Percentiles rank a stretch among this genome's conserved stretches.
Conservation (phyloP, 2,888 invertebrate species). For the Synergus umbraculus region DNA sequence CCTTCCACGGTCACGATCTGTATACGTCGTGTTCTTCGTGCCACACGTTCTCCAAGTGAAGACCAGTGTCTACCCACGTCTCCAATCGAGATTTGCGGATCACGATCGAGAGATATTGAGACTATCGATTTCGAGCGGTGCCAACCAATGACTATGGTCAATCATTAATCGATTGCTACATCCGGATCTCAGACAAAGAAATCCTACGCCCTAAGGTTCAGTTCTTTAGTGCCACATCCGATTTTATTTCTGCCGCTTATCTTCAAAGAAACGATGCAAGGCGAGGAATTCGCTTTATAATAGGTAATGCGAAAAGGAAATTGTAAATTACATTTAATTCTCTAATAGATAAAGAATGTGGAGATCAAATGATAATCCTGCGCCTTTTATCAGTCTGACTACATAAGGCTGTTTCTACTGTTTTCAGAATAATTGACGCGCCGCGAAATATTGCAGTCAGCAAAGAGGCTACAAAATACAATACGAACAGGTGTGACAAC, state of each 20-base stretch:
- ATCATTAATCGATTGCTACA: constrained; percentile 16
- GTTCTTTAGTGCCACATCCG: neutral
- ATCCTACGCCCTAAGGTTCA: neutral
- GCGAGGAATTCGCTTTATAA: no score
- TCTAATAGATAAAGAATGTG: no score
- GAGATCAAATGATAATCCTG: no score
- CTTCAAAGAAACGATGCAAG: neutral
- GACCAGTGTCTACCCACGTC: constrained; percentile 52
- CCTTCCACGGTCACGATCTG: constrained; percentile 57
- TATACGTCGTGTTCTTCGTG: constrained; percentile 58
- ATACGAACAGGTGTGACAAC: neutral
- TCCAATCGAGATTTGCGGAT: constrained; percentile 52
- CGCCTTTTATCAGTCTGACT: neutral
- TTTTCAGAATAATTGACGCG: no score
- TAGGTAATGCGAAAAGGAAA: neutral
- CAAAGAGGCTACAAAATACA: no score
- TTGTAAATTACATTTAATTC: neutral
- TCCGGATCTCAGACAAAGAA: constrained; percentile 12
- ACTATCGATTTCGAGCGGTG: constrained; percentile 37
- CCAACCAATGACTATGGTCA: constrained; percentile 26
- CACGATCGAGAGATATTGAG: constrained; percentile 51
- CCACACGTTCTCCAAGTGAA: constrained; percentile 54
- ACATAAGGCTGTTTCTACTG: neutral
- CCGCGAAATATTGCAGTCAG: no score
- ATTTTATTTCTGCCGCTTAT: neutral